Evolutionary conservation across 2,888 invertebrate species (phyloP).

Genomic region (Xylocampa areola): DNA sequence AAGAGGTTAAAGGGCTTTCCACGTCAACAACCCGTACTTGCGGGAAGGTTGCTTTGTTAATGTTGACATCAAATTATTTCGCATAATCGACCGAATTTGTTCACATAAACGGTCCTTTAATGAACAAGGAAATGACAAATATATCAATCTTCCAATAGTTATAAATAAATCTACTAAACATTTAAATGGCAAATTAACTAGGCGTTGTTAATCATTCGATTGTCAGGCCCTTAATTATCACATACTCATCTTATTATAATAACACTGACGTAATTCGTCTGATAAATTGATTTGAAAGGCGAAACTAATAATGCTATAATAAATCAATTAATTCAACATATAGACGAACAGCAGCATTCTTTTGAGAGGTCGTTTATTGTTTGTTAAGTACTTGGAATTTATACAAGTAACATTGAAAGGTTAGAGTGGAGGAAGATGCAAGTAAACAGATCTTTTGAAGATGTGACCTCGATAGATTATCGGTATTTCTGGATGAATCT

Average conservation of each 20-base stretch:
- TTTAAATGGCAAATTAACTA: constrained; percentile 50
- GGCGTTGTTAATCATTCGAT: constrained; percentile 42
- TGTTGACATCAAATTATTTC: constrained; percentile 31
- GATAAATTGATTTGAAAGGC: constrained; percentile 51
- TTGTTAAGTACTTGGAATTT: constrained; percentile 65
- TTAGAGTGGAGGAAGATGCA: constrained; percentile 60
- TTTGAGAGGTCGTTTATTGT: constrained; percentile 77
- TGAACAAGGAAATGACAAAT: constrained; percentile 42
- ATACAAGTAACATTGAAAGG: constrained; percentile 69
- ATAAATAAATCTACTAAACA: constrained; percentile 21
- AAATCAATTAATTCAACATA: constrained; percentile 72
- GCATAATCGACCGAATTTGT: constrained; percentile 12
- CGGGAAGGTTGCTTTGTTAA: constrained; percentile 27
- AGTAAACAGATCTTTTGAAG: constrained; percentile 63
- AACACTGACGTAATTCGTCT: constrained; percentile 39
- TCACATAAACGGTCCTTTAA: constrained; percentile 2
- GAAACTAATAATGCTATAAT: constrained; percentile 60
- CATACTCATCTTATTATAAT: constrained; percentile 36
- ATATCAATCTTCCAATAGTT: constrained; percentile 29
- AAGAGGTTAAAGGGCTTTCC: constrained; percentile 35
- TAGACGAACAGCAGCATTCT: constrained; percentile 66
- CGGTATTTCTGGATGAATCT: constrained; percentile 58
- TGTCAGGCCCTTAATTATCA: constrained; percentile 46
- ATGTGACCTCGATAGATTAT: constrained; percentile 66
- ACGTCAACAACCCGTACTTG: constrained; percentile 39